A percentile compares a stretch with the other conserved stretches of the same genome.
Conservation (phyloP, 2,888 invertebrate genomes). For the Smittia aterrima region DNA sequence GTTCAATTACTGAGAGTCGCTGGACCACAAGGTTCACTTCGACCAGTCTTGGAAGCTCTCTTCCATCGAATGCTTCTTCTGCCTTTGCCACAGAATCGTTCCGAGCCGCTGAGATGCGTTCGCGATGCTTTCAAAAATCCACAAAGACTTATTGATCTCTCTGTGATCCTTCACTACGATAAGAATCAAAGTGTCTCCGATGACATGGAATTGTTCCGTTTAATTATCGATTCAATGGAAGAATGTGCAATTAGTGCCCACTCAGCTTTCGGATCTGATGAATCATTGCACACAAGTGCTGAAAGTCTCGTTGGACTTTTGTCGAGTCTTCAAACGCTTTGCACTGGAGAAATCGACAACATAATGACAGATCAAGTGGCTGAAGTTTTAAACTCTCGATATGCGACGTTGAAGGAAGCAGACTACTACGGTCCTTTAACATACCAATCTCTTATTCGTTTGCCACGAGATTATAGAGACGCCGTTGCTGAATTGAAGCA, state of each 20-base stretch:
- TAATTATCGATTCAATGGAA: slow-evolving; percentile 91
- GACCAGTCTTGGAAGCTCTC: slow-evolving; percentile 88
- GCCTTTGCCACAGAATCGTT: slow-evolving; percentile 79
- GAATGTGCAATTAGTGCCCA: slow-evolving; percentile 70
- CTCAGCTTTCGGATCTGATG: slow-evolving; percentile 71
- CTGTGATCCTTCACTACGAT: slow-evolving; percentile 63
- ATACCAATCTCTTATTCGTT: slow-evolving; percentile 77
- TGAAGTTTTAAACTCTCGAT: slow-evolving; percentile 64
- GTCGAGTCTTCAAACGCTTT: slow-evolving; percentile 77
- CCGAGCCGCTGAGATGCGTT: slow-evolving; percentile 80
- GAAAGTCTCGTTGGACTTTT: slow-evolving; percentile 81
- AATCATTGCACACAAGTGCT: slow-evolving; percentile 73
- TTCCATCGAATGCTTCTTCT: slow-evolving; percentile 90
- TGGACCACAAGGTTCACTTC: slow-evolving; percentile 79
- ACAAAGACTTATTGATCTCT: slow-evolving; percentile 71
- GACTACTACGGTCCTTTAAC: slow-evolving; percentile 83
- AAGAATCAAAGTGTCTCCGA: slow-evolving; percentile 64
- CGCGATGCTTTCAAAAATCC: slow-evolving; percentile 74
- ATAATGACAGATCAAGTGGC: slow-evolving; percentile 55
- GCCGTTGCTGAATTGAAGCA: slow-evolving; percentile 67
- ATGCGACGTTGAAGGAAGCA: slow-evolving; percentile 66
- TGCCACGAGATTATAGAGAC: slow-evolving; percentile 79
- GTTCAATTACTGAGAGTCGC: slow-evolving; percentile 85
- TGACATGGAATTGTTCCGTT: slow-evolving; percentile 78
- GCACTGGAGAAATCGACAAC: slow-evolving; percentile 70